Base-by-base conservation (phyloP, 2,113 vertebrate genomes). In the human region DNA sequence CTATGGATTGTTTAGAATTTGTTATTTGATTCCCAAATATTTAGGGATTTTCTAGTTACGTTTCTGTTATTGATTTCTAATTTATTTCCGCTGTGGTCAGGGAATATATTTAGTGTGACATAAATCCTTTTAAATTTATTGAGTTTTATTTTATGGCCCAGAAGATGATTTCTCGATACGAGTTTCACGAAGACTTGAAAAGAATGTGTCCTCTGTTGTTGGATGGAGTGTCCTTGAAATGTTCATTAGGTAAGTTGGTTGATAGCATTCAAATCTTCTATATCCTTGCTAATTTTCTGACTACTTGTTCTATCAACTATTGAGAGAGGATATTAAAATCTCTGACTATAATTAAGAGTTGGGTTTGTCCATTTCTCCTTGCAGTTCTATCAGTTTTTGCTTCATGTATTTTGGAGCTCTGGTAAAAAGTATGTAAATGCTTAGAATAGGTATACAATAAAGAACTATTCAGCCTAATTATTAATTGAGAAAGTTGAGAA, bases 1-100 rank as follows among this genome's bases (percentile, higher is more conserved):
- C 52, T 55, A 35, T 40, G 55, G 64, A 73, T 88, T 81, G 55
- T 83, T 88, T 78, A 93, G 48, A 88, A 7, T 38, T 27, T 87
- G 59, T 66, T 78, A 72, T 85, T 95, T 86, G n/a, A 40, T 92
- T 94, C 57, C 14, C 66, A 94, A 70, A 73, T 55, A 87, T 43
- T 90, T 76, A 90, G 13, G 27, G 55, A 50, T 80, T 97, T 89
- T 61, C 78, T 84, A 80, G 23, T 66, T 85, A 88, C 27, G 57
- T 94, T 92, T 68, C 59, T 92, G 16, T 45, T 55, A 55, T 72
- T 66, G 45, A 81, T 66, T 93, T 94, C 79, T 86, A 82, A 61
- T 94, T 91, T 84, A 80, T 93, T 70, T 68, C 70, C 73, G 48
- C 8, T 70, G 27, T 50, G 85, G 59, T 82, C 75, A 72, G 85